Evolutionary conservation across 92 coral and sea anemone species (phyloP).

Genomic region (Epizoanthus scotinus): DNA sequence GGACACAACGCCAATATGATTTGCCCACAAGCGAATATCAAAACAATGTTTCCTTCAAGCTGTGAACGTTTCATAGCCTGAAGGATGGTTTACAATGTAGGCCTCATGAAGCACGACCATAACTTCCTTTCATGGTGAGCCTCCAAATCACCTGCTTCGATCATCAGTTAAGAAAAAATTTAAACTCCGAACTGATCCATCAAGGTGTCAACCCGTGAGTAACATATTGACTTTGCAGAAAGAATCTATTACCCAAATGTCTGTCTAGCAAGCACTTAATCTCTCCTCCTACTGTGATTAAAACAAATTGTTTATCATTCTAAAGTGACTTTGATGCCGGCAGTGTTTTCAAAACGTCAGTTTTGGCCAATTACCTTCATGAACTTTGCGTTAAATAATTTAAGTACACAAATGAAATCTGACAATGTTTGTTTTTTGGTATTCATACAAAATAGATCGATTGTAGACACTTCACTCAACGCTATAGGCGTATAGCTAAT

Average conservation of each 20-base stretch:
- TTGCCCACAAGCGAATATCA: conserved; percentile 4
- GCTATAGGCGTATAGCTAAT: too few species aligned
- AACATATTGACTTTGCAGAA: background rate
- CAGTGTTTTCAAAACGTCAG: background rate
- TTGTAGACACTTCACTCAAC: background rate
- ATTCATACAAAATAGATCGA: background rate
- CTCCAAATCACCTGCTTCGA: background rate
- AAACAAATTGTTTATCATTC: background rate
- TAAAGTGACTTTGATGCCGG: background rate
- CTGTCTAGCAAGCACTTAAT: background rate
- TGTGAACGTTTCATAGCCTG: conserved; percentile 21
- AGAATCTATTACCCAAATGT: background rate
- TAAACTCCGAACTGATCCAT: too few species aligned
- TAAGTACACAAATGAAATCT: background rate
- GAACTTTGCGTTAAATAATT: background rate
- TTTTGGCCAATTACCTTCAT: background rate
- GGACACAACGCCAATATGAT: background rate
- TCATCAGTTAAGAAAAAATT: background rate
- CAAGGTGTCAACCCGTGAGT: too few species aligned
- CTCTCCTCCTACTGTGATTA: background rate
- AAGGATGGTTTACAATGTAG: background rate
- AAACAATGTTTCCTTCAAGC: background rate
- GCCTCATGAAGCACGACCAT: background rate
- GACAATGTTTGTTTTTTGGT: background rate
- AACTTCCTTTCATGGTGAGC: background rate